phyloP scores from a whole-genome alignment of 2,797 vertebrate species.

The Cyclura pinguis region DNA sequence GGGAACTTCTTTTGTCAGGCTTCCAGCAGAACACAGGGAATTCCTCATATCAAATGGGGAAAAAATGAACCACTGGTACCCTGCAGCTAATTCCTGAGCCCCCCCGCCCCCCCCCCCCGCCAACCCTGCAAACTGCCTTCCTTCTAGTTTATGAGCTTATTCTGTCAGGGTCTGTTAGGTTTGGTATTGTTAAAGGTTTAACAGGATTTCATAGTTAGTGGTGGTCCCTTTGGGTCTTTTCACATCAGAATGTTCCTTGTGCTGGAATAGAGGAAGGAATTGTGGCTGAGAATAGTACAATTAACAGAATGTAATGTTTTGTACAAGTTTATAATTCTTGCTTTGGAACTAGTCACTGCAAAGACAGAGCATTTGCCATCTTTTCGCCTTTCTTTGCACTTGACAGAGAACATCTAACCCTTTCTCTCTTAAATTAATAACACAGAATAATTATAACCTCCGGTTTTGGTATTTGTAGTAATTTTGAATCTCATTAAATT shows the following conservation, averaged over 20 bases:
- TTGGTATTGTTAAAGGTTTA: slow-evolving; percentile 78
- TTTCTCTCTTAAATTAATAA: not conserved
- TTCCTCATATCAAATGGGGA: not conserved
- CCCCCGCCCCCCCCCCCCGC: too few relatives aligned
- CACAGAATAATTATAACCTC: not conserved
- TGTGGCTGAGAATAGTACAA: slow-evolving; percentile 68
- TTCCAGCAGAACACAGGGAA: slow-evolving; percentile 22
- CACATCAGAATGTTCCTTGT: slow-evolving; percentile 53
- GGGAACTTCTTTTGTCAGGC: slow-evolving; percentile 26
- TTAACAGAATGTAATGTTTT: slow-evolving; percentile 67
- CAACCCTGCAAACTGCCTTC: not conserved
- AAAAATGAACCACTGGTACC: slow-evolving; percentile 28
- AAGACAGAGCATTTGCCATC: slow-evolving; percentile 33
- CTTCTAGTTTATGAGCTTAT: slow-evolving; percentile 62
- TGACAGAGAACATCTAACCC: not conserved
- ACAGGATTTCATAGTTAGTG: slow-evolving; percentile 75
- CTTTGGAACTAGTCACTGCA: slow-evolving; percentile 29
- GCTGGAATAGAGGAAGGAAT: slow-evolving; percentile 43
- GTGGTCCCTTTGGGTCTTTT: slow-evolving; percentile 73
- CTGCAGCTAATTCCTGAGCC: slow-evolving; percentile 47
- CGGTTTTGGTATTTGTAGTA: not conserved
- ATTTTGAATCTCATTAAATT: not conserved
- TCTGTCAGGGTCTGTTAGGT: slow-evolving; percentile 71
- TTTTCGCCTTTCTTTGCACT: not conserved
- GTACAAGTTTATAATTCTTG: slow-evolving; percentile 29